phyloP scores from a whole-genome alignment of 2,113 vertebrate species.

The Butastur rufipennis region DNA sequence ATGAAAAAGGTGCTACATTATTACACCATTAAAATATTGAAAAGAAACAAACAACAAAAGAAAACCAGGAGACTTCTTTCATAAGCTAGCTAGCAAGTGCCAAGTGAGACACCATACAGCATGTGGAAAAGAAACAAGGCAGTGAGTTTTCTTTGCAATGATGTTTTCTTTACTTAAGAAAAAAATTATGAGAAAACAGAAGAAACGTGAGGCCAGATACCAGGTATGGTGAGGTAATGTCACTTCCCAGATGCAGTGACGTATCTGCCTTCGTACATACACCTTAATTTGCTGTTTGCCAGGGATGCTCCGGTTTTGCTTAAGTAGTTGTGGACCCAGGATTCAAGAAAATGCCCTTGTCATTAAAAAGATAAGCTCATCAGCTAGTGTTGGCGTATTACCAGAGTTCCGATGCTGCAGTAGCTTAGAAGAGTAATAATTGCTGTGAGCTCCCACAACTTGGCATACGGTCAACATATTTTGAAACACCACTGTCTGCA shows the following conservation, averaged over 20 bases:
- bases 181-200: neutral
- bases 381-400: neutral
- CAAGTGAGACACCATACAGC: neutral
- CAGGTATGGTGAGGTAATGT: neutral
- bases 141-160: neutral
- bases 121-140: neutral
- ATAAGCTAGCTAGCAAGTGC: neutral
- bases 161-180: neutral
- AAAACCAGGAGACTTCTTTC: neutral
- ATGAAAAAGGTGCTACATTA: neutral
- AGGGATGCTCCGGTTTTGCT: neutral
- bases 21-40: neutral
- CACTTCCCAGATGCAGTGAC: neutral
- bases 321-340: neutral
- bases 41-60: no score
- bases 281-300: neutral
- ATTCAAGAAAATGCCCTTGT: neutral
- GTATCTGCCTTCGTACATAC: neutral
- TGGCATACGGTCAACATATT: neutral
- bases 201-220: neutral
- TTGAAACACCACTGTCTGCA: neutral
- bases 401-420: neutral
- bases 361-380: neutral
- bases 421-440: neutral
- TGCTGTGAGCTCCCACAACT: neutral